Percentiles rank a stretch among this genome's conserved stretches.
phyloP scores from a whole-genome alignment of 2,113 vertebrate genomes.

The Pelmatolapia mariae region DNA sequence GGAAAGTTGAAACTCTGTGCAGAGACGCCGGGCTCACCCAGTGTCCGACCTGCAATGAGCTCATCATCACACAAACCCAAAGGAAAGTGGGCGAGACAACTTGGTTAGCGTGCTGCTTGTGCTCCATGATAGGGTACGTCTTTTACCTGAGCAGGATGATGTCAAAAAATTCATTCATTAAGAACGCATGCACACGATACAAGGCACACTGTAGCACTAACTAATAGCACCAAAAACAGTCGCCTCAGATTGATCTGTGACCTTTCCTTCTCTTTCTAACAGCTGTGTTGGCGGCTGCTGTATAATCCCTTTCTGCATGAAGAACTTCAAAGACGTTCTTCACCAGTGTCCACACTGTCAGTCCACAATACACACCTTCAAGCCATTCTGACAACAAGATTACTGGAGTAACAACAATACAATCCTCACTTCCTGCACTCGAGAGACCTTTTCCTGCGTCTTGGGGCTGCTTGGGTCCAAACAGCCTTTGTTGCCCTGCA shows the following conservation, averaged over 20 bases:
- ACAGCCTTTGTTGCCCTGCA: not conserved
- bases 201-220: not conserved
- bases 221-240: not conserved
- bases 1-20: not conserved
- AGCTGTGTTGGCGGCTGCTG: slow-evolving; percentile 84
- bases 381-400: slow-evolving; percentile 8
- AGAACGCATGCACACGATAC: not conserved
- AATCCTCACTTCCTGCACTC: not conserved
- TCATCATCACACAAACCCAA: slow-evolving; percentile 33
- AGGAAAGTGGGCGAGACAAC: not conserved
- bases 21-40: not conserved
- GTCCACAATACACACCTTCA: not conserved
- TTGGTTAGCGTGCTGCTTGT: slow-evolving; percentile 31
- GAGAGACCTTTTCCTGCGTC: not conserved
- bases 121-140: slow-evolving; percentile 30
- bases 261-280: not conserved
- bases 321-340: slow-evolving; percentile 71
- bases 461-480: not conserved
- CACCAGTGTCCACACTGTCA: slow-evolving; percentile 81
- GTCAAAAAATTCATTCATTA: not conserved
- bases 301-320: slow-evolving; percentile 80
- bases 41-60: slow-evolving; percentile 52
- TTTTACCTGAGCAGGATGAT: not conserved
- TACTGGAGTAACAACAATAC: not conserved
- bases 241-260: not conserved